Evolutionary conservation across 2,113 vertebrate species (phyloP), one percentile per base, ranked within the genome.

Genomic region (Apodemus speciosus): DNA sequence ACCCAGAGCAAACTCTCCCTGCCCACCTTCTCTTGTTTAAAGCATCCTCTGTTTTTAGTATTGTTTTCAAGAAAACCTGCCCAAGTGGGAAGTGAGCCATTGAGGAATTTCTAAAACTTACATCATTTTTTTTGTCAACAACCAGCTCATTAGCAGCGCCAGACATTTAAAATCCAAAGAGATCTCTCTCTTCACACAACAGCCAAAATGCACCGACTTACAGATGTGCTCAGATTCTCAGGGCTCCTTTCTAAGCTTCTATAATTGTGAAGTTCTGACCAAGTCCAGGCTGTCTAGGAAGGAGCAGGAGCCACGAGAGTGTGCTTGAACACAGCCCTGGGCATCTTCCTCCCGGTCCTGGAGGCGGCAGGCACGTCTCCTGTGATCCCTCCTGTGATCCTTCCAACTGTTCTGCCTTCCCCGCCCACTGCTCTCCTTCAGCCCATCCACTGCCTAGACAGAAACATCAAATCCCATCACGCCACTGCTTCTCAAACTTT

Each of bases 11-110:
- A 71, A 62, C 68, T 58, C 69, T 87, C 68, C 69, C 71, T 58
- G 49, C 1, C 15, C 25, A 66, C 76, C 60, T 89, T 64, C 40
- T 32, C 21, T 60, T 53, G 40, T 76, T 83, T 77, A 79, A 89
- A 93, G 9, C 1, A 40, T 90, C 43, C 79, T 27, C 21, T 90
- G 58, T 92, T 88, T 93, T 71, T 3, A 85, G 58, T 69, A 90
- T 76, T 88, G 51, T 71, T 88, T 88, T 75, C 43, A 69, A 80
- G 72, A 53, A 94, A 96, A 75, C 66, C 51, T 95, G 69, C 60
- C 2, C 23, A 62, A 53, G 30, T 86, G 15, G 66, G 6, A 93
- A 94, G 58, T 25, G 51, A 83, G 40, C 30, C 85, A 16, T 21
- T 90, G 66, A 87, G 30, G 32, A 85, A 69, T 85, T 53, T 95